Conservation (phyloP, 2,888 invertebrate genomes). For the Drosophila nr. medialis region DNA sequence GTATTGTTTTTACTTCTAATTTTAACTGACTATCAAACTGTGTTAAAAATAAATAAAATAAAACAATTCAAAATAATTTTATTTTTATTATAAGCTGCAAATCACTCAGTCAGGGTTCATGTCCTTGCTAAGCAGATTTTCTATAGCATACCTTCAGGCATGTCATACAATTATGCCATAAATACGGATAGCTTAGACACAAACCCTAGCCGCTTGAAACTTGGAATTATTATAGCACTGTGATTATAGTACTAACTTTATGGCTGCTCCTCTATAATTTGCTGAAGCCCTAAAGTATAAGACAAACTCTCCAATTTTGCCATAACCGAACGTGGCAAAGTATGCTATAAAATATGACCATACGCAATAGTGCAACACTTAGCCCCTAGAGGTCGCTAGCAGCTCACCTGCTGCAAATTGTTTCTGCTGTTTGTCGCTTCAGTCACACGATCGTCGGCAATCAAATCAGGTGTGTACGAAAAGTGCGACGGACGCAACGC, state of each 20-base stretch:
- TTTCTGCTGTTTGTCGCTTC: constrained; percentile 25
- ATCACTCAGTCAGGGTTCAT: too few relatives aligned
- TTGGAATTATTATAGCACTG: constrained; percentile 15
- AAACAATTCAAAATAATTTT: too few relatives aligned
- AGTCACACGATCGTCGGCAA: constrained; percentile 65
- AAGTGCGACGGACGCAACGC: neutral
- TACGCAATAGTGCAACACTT: neutral
- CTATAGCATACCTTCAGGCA: neutral
- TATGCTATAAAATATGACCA: constrained; percentile 18
- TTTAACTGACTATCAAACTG: too few relatives aligned
- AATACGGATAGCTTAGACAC: neutral
- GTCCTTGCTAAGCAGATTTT: neutral
- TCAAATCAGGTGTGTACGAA: constrained; percentile 62
- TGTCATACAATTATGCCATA: neutral
- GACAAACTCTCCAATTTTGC: constrained; percentile 27
- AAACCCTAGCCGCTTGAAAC: constrained; percentile 8
- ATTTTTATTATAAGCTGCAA: too few relatives aligned
- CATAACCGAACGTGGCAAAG: neutral
- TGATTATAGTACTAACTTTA: neutral
- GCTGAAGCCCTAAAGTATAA: constrained; percentile 14
- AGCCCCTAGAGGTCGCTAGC: constrained; percentile 20
- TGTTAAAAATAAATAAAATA: neutral
- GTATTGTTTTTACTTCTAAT: too few relatives aligned
- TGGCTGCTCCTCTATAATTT: neutral
- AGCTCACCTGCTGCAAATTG: constrained; percentile 19